Percentiles rank a stretch among this genome's conserved stretches.
Conservation (phyloP, 1,140 invertebrate genomes). For the Drosophila sucinea region DNA sequence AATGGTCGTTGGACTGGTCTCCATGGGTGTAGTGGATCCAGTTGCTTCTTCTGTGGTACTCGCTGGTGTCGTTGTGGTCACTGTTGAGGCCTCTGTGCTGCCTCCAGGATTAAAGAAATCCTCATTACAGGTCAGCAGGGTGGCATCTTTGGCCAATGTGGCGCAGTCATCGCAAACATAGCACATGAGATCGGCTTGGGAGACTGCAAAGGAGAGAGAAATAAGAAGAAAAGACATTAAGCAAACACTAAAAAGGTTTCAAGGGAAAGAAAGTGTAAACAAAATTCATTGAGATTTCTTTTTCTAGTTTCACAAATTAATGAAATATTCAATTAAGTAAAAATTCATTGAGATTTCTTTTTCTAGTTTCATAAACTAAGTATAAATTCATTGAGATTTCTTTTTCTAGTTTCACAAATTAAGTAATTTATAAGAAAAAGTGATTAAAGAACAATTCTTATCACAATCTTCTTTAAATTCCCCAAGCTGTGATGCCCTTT, state of each 20-base stretch:
- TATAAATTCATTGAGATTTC: no score
- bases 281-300: no score
- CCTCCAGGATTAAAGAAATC: conserved; percentile 67
- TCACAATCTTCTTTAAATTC: no score
- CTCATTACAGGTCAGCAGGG: conserved; percentile 63
- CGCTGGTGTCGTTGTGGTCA: conserved; percentile 47
- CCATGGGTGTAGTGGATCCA: conserved; percentile 17
- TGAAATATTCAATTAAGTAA: no score
- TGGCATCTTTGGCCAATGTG: conserved; percentile 50
- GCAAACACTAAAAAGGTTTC: not conserved
- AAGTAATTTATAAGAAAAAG: no score
- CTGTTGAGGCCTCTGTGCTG: conserved; percentile 64
- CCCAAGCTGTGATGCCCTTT: no score
- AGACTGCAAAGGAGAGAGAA: conserved; percentile 38
- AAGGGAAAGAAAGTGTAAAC: no score
- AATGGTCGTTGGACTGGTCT: conserved; percentile 2
- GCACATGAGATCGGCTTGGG: conserved; percentile 67
- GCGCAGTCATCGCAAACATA: conserved; percentile 75
- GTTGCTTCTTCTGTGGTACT: conserved; percentile 28
- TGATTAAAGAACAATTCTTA: no score
- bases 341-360: no score
- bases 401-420: no score
- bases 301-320: no score
- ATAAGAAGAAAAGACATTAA: not conserved
- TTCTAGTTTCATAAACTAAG: no score